These are phyloP conservation scores for Allygus modestus DNA, from an alignment of 2,888 invertebrate genomes.

Conservation along the genomic window DNA sequence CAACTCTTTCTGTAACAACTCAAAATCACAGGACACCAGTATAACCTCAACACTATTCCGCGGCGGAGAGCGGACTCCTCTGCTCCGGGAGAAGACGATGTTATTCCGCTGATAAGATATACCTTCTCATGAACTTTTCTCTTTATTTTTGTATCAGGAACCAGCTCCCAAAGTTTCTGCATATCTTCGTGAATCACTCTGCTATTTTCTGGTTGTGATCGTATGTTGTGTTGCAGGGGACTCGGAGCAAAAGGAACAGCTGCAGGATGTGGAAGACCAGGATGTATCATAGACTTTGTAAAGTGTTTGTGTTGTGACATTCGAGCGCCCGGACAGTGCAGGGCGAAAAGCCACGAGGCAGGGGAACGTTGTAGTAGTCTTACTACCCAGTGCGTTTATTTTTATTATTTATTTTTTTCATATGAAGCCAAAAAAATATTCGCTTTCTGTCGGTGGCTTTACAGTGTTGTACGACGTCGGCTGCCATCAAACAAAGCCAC, in stretches of 20 bases:
- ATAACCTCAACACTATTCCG: too few species aligned
- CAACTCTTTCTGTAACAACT: too few species aligned
- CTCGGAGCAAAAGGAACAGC: slow-evolving; percentile 93
- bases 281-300: slow-evolving; percentile 90
- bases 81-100: too few species aligned
- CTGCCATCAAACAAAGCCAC: slow-evolving; percentile 20
- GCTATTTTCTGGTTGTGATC: neutral
- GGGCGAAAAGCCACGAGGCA: slow-evolving; percentile 59
- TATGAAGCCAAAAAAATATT: slow-evolving; percentile 36
- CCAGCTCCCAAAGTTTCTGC: too few species aligned
- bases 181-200: too few species aligned
- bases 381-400: slow-evolving; percentile 57
- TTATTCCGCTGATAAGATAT: too few species aligned
- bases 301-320: slow-evolving; percentile 54
- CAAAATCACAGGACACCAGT: too few species aligned
- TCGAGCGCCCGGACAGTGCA: slow-evolving; percentile 42
- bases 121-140: too few species aligned
- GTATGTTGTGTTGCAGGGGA: slow-evolving; percentile 81
- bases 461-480: slow-evolving; percentile 35
- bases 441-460: slow-evolving; percentile 52
- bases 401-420: slow-evolving; percentile 28
- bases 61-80: too few species aligned
- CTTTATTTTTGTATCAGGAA: too few species aligned
- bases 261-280: slow-evolving; percentile 96
- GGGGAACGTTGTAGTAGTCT: slow-evolving; percentile 56